Evolutionary conservation across 1,140 invertebrate genomes (phyloP).

Genomic region (Musca domestica): DNA sequence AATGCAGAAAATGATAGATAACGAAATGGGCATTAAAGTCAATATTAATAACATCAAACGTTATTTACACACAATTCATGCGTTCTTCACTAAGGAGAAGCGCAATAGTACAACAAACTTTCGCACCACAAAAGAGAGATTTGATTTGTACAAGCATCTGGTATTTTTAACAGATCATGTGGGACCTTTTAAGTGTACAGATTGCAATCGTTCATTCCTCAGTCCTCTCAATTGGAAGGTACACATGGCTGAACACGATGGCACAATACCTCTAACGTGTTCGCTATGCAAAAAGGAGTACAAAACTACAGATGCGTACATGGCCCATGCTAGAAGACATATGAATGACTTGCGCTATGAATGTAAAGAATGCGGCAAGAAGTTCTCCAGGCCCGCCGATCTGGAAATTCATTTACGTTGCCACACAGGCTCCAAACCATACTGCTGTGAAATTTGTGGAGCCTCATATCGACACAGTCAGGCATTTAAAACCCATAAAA

Average conservation of each 20-base stretch:
- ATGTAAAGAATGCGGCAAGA: constrained; percentile 35
- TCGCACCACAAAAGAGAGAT: background rate
- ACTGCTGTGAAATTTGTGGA: constrained; percentile 36
- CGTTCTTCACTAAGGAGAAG: constrained; percentile 4
- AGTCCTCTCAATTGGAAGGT: constrained; percentile 31
- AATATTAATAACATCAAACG: background rate
- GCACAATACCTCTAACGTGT: constrained; percentile 32
- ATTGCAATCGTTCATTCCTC: constrained; percentile 28
- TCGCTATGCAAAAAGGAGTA: constrained; percentile 30
- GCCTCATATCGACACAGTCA: constrained; percentile 28
- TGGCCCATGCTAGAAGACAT: constrained; percentile 29
- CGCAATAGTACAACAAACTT: background rate
- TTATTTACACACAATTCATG: constrained; percentile 4
- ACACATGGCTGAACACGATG: constrained; percentile 32
- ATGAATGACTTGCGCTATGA: constrained; percentile 29
- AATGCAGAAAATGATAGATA: background rate
- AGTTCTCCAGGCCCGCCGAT: constrained; percentile 31
- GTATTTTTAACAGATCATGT: constrained; percentile 19
- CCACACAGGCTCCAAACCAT: constrained; percentile 36
- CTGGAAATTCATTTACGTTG: constrained; percentile 29
- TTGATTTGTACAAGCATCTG: constrained; percentile 5
- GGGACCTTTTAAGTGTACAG: constrained; percentile 31
- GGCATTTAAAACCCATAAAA: constrained; percentile 30
- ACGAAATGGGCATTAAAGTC: constrained; percentile 2
- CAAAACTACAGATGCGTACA: constrained; percentile 23